Evolutionary conservation across 2,888 invertebrate species (phyloP).

Genomic region (Watsonalla cultraria): DNA sequence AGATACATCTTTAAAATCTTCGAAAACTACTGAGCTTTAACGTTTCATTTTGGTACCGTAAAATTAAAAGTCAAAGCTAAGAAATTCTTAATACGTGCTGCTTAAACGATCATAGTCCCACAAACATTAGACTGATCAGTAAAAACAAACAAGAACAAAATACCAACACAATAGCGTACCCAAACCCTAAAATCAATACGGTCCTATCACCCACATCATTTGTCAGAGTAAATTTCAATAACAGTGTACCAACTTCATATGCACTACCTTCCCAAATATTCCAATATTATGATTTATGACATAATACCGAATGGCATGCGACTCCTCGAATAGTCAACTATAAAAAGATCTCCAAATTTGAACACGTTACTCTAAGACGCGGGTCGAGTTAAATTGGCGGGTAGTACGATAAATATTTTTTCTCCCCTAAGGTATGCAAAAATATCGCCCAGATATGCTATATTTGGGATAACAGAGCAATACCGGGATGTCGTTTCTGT

Average conservation of each 20-base stretch:
- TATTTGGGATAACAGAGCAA: constrained; percentile 52
- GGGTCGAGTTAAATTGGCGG: constrained; percentile 31
- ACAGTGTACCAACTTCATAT: constrained; percentile 45
- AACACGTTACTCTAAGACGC: constrained; percentile 2
- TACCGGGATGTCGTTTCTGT: constrained; percentile 53
- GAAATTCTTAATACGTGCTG: no score
- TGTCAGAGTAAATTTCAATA: constrained; percentile 70
- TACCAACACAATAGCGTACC: constrained; percentile 27
- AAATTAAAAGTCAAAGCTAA: no score
- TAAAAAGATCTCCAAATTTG: constrained; percentile 11
- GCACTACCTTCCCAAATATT: constrained; percentile 55
- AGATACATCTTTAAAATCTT: no score
- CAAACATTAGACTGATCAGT: no score
- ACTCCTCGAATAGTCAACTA: constrained; percentile 22
- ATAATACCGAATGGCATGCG: constrained; percentile 51
- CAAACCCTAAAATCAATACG: constrained; percentile 34
- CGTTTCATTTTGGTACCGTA: no score
- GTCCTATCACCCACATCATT: constrained; percentile 49
- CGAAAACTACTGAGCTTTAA: no score
- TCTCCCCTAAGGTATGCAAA: constrained; percentile 69
- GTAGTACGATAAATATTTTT: constrained; percentile 53
- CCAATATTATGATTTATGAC: constrained; percentile 73
- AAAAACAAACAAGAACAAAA: not conserved
- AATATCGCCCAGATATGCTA: constrained; percentile 63
- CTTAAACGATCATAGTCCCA: no score